Conservation (phyloP, 2,113 vertebrate genomes). For the Rhegmatorhina hoffmannsi region DNA sequence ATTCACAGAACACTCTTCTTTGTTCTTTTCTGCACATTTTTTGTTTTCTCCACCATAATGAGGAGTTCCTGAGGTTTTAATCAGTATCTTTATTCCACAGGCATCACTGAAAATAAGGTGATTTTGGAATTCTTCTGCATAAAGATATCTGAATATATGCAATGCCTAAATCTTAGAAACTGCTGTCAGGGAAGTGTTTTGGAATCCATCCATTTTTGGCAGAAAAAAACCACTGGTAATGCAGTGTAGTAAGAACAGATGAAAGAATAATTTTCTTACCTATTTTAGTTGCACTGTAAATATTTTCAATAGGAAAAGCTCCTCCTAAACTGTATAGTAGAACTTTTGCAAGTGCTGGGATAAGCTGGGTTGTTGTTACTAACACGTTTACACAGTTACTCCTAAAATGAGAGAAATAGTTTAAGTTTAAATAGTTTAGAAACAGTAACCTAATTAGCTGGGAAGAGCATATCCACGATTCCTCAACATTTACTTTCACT, state of each 20-base stretch:
- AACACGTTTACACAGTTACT: slow-evolving; percentile 84
- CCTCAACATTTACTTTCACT: not conserved
- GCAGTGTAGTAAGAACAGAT: not conserved
- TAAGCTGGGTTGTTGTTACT: slow-evolving; percentile 83
- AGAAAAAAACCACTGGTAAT: not conserved
- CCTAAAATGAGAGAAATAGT: slow-evolving; percentile 63
- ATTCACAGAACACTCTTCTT: not conserved
- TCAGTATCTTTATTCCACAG: not conserved
- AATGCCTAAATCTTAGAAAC: not conserved
- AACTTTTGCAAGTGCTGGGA: slow-evolving; percentile 85
- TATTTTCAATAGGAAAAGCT: slow-evolving; percentile 85
- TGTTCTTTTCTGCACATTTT: not conserved
- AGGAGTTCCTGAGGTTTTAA: not conserved
- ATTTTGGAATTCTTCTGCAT: not conserved
- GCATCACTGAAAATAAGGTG: not conserved
- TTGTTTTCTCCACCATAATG: not conserved
- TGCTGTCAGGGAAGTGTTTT: not conserved
- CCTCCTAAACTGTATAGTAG: slow-evolving; percentile 83
- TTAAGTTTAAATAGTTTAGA: not conserved
- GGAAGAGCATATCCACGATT: not conserved
- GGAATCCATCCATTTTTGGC: not conserved
- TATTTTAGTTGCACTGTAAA: slow-evolving; percentile 87
- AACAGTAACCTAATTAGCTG: not conserved
- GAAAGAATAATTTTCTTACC: slow-evolving; percentile 70
- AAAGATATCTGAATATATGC: not conserved